Base-by-base conservation (phyloP, 2,888 invertebrate species). In the Orchesella flavescens region DNA sequence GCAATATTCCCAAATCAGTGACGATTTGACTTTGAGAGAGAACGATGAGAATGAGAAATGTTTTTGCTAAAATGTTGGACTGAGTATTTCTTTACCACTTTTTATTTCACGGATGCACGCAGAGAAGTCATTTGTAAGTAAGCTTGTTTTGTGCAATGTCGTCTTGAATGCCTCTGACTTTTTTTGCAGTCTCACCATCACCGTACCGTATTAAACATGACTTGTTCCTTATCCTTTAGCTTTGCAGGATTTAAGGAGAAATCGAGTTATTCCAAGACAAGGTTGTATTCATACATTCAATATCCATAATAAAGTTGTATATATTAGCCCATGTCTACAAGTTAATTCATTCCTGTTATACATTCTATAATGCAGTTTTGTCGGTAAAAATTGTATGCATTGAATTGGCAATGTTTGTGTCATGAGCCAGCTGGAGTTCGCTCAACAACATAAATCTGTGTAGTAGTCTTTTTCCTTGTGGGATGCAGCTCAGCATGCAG, bases 371-470 rank as follows among this genome's bases (percentile, higher is more conserved):
- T 34, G 34, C 34, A 34, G 34, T 34, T 34, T 34, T 34, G 34
- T 34, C 34, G 34, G 34, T 34, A 34, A 34, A 34, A 34, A 34
- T 34, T 34, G 53, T 53, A n/a, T 53, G 57, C 57, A 71, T 78
- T 59, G 61, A 59, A 78, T 71, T 71, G 61, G 71, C 71, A 61
- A 46, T 77, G 53, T 19, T 57, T 24, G 65, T 46, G 73, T 66
- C 73, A 24, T 46, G 80, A 80, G 80, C 80, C 80, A 80, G 66
- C 80, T 80, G 80, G 80, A 80, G 72, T 80, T 72, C 49, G 57
- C 44, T 80, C 80, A 80, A 80, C 79, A 80, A 80, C 80, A 73
- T 80, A 80, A 72, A 72, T 19, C 43, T 66, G 53, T n/a, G 57
- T 43, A 43, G 53, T 65, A 10, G 15, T 63, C 53, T 4, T 46